phyloP scores from a whole-genome alignment of 2,797 vertebrate genomes.

The Adrianichthys oophorus region DNA sequence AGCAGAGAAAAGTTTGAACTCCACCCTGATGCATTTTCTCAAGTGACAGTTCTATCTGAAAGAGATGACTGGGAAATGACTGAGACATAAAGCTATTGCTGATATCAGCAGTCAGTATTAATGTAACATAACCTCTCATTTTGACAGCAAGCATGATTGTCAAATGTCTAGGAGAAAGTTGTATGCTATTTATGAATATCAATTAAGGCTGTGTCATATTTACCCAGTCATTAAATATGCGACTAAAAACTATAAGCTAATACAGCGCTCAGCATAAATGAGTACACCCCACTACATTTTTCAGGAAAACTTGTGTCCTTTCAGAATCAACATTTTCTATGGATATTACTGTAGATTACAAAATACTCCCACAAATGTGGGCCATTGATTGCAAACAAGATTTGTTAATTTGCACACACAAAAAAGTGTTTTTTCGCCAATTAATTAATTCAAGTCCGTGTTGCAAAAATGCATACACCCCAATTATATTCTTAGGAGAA shows the following conservation, averaged over 20 bases:
- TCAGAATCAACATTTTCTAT: too few species aligned
- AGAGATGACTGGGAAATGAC: constrained; percentile 43
- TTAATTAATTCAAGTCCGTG: too few species aligned
- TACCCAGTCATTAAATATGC: neutral
- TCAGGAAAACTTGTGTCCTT: too few species aligned
- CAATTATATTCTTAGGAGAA: too few species aligned
- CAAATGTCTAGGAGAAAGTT: neutral
- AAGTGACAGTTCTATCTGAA: constrained; percentile 33
- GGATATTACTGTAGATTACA: too few species aligned
- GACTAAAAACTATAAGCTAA: neutral
- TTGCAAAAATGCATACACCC: too few species aligned
- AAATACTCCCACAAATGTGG: too few species aligned
- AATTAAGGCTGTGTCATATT: neutral
- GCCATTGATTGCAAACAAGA: too few species aligned
- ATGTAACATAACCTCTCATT: constrained; percentile 6
- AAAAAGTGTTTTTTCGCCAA: too few species aligned
- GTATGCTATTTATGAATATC: constrained; percentile 1
- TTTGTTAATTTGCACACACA: too few species aligned
- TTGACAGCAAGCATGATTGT: constrained; percentile 13
- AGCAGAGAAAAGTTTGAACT: constrained; percentile 76
- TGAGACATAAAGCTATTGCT: constrained; percentile 36
- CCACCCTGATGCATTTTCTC: constrained; percentile 83
- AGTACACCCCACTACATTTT: too few species aligned
- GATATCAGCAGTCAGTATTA: constrained; percentile 28
- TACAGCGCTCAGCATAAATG: too few species aligned